Conservation (phyloP, 2,888 invertebrate species). For the Brachylomia viminalis region DNA sequence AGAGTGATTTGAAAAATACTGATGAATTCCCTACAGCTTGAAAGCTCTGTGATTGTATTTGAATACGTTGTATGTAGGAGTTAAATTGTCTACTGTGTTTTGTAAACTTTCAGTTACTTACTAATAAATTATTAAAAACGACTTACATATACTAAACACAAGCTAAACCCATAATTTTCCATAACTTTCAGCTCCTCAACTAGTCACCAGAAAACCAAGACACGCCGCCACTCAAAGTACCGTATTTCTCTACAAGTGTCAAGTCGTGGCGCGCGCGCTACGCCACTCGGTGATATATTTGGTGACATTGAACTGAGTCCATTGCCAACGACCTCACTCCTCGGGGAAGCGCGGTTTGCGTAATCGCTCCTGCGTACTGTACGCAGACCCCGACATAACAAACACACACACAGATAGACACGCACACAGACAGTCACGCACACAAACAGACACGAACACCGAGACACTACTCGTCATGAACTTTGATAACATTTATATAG, state of each 20-base stretch:
- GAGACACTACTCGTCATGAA: conserved; percentile 55
- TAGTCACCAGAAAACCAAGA: neutral
- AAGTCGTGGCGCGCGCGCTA: conserved; percentile 71
- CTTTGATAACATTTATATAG: conserved; percentile 64
- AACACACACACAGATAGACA: conserved; percentile 67
- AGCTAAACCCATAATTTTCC: neutral
- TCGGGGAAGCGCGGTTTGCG: conserved; percentile 89
- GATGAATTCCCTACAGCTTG: neutral
- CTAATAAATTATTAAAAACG: neutral
- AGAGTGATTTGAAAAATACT: too few species aligned
- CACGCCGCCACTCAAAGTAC: conserved; percentile 20
- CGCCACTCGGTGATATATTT: conserved; percentile 88
- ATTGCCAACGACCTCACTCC: conserved; percentile 90
- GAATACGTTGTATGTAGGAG: neutral
- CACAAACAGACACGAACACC: conserved; percentile 53
- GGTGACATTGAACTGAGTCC: conserved; percentile 90
- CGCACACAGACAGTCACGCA: conserved; percentile 69
- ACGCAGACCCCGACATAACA: conserved; percentile 74
- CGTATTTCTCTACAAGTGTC: conserved; percentile 74
- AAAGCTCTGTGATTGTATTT: too few species aligned
- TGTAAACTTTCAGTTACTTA: neutral
- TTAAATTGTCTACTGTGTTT: neutral
- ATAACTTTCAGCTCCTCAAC: neutral
- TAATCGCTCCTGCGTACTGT: conserved; percentile 87
- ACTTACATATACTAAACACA: neutral